Evolutionary conservation across 2,113 vertebrate genomes (phyloP), one percentile per base, ranked within the genome.

Genomic region (Melanerpes formicivorus): DNA sequence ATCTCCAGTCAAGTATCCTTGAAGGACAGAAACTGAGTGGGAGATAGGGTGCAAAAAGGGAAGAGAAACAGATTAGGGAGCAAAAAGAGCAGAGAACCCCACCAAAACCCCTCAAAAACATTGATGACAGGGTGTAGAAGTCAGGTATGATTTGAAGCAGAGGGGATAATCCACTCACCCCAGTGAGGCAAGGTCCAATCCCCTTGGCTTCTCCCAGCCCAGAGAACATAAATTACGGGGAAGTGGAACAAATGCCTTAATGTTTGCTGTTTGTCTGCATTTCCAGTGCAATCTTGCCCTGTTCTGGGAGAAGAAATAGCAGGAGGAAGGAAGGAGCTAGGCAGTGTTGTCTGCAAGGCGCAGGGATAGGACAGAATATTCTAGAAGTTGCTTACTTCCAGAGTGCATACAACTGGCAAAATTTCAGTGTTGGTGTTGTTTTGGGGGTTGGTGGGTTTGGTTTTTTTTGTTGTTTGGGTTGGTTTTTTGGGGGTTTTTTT

Each of bases 301-400:
- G 0, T 44, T 64, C 32, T 30, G n/a, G 48, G 42, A 58, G 16
- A n/a, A 27, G 48, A 15, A 52, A 9, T 1, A 1, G 19, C 52
- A 50, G 44, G 19, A 75, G 37, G 55, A 70, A 48, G 48, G 58
- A 48, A 55, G 37, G 56, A 77, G 27, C 25, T 30, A 4, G 30
- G 8, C 5, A 0, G 9, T 60, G 2, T 2, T 17, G 26, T 42
- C 55, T 37, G 44, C 30, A 59, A 55, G 12, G 17, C 59, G 34
- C 9, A 3, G 34, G 19, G 21, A 14, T 3, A 26, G 18, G 30
- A 9, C 10, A 48, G 54, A 60, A 10, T 3, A 50, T 6, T 25
- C 11, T 11, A 1, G 0, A 4, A 26, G 23, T 29, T 37, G n/a
- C 0, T 32, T 34, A 30, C 0, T 56, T 13, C 10, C n/a, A 60